Conservation (phyloP, 2,888 invertebrate genomes). For the Cataglyphis altisquamis region DNA sequence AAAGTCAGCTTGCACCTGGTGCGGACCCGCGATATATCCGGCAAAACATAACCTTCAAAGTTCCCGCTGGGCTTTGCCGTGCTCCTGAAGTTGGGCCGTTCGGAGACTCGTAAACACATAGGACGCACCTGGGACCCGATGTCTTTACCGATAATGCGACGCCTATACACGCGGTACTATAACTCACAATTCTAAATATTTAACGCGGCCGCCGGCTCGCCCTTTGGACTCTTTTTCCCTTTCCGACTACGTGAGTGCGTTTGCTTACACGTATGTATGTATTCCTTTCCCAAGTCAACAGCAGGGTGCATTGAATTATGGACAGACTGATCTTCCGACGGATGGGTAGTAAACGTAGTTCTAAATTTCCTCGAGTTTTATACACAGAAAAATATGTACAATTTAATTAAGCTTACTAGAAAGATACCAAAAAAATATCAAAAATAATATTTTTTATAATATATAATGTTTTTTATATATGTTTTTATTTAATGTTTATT, state of each 20-base stretch:
- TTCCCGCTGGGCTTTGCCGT: constrained; percentile 70
- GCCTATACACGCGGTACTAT: constrained; percentile 74
- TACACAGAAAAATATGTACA: not conserved
- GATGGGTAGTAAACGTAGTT: constrained; percentile 61
- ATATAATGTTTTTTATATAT: too few relatives aligned
- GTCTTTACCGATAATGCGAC: constrained; percentile 82
- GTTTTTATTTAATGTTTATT: not conserved
- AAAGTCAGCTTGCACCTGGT: constrained; percentile 76
- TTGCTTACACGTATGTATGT: constrained; percentile 51
- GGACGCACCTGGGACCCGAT: constrained; percentile 82
- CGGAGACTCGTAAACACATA: constrained; percentile 83
- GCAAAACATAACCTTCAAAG: constrained; percentile 80
- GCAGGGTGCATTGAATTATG: constrained; percentile 58
- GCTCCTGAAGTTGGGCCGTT: constrained; percentile 76
- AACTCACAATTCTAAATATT: constrained; percentile 80
- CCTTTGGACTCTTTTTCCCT: constrained; percentile 38
- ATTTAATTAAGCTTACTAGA: not conserved
- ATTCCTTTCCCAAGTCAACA: constrained; percentile 57
- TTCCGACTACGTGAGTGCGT: constrained; percentile 55
- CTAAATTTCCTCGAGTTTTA: constrained; percentile 37
- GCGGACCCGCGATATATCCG: constrained; percentile 75
- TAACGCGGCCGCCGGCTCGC: constrained; percentile 63
- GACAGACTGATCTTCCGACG: constrained; percentile 56
- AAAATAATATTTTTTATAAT: not conserved
- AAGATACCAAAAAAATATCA: not conserved